Evolutionary conservation across 30 jellyfish, hydroid and myxozoan species (phyloP).

Genomic region (Aurelia coerulea): DNA sequence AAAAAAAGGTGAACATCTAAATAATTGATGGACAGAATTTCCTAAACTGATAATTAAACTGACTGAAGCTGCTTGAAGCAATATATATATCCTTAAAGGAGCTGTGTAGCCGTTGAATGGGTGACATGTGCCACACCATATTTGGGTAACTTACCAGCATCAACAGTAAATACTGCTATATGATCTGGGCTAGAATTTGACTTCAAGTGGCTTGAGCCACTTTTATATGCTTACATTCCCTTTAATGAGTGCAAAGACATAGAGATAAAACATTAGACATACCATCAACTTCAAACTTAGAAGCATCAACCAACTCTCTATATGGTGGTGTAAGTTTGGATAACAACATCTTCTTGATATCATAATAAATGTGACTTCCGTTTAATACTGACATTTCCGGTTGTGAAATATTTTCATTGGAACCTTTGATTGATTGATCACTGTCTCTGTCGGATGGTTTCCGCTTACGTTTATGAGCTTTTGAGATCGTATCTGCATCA

Average conservation of each 20-base stretch:
- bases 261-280: background rate
- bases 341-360: background rate
- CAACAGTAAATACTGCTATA: too few relatives aligned
- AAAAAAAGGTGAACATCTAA: too few relatives aligned
- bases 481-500: constrained; percentile 12
- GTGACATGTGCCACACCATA: too few relatives aligned
- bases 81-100: too few relatives aligned
- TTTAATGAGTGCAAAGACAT: background rate
- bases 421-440: background rate
- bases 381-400: background rate
- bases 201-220: too few relatives aligned
- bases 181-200: too few relatives aligned
- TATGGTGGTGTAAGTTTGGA: constrained; percentile 47
- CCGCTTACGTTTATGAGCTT: constrained; percentile 30
- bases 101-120: too few relatives aligned
- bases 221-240: too few relatives aligned
- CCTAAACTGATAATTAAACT: too few relatives aligned
- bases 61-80: too few relatives aligned
- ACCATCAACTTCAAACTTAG: constrained; percentile 57
- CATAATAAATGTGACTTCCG: constrained; percentile 4
- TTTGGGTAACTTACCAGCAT: too few relatives aligned
- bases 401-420: constrained; percentile 7
- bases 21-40: too few relatives aligned
- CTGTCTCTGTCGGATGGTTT: constrained; percentile 29
- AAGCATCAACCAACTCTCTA: constrained; percentile 40